Base-by-base conservation (phyloP, 2,888 invertebrate genomes). In the Cacoxenus indagator region DNA sequence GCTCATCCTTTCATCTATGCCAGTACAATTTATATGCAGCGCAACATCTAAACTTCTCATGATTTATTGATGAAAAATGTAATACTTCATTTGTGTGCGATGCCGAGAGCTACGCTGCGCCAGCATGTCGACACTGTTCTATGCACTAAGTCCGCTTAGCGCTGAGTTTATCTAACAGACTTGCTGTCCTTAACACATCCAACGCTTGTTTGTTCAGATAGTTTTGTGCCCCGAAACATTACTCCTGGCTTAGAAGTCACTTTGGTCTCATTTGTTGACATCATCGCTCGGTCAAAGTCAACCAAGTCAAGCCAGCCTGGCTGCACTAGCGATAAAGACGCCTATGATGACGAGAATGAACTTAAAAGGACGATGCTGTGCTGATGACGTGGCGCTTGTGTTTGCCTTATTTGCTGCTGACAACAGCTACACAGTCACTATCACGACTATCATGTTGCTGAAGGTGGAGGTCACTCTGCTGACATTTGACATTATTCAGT, bases 1-100 rank as follows among this genome's bases (percentile, higher is more conserved):
- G 4, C 37, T 2, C 37, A 37, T 37, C 37, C 14, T 2, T 37
- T 8, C 14, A 8, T 11, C 37, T 31, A 31, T 31, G 31, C 9
- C 9, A 8, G 14, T 37, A 37, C 2, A n/a, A 8, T 1, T 4
- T 46, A n/a, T 46, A 46, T 46, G 57, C 57, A 14, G 62, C n/a
- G 45, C 45, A 14, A 19, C 24, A 11, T 14, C 24, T 45, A 43
- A 62, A 62, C 24, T 62, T 43, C 62, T 24, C 48, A 59, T 67
- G 59, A 67, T 67, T 67, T 67, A 67, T 67, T 67, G 67, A 67
- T 67, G 67, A 11, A 45, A 31, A 51, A 37, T 67, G 59, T 59
- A 59, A 59, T 59, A 61, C 67, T 67, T 67, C 48, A 67, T 45
- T 67, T 67, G 59, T 67, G 22, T 48, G 48, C 48, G n/a, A 8